Base-by-base conservation (phyloP, 1,140 invertebrate genomes). In the Heliconius hewitsoni region DNA sequence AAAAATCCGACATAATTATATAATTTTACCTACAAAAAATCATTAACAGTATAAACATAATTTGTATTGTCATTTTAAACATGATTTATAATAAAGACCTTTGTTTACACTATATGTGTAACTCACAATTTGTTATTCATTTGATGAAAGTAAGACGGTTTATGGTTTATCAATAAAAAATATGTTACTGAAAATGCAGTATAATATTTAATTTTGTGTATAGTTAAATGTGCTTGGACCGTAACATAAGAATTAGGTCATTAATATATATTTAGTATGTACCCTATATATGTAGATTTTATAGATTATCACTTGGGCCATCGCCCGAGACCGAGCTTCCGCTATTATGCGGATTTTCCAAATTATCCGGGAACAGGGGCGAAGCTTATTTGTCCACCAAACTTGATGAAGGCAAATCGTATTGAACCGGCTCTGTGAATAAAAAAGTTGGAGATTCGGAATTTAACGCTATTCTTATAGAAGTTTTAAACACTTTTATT, bases 371-470 rank as follows among this genome's bases (percentile, higher is more conserved):
- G 77, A 82, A 79, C 73, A 79, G 30, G 30, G 30, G 30, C 30
- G 34, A 37, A 37, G 6, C 34, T 79, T 82, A 79, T 82, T 79
- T 79, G 81, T 79, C 77, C 72, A 70, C 74, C 77, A 82, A 82
- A 77, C 81, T 82, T 76, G 74, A 82, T 79, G 79, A 79, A 79
- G 74, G 74, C 42, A 66, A 72, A 82, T 78, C 78, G 74, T 76
- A 34, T 79, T 70, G 79, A 80, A 73, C 52, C 73, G 66, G 66
- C 71, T 79, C 70, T 77, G 72, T 79, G 77, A 82, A 82, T 82
- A 82, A 82, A 34, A 52, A 79, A 73, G 34, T 71, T 55, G 42
- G 42, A 80, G 60, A 77, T 39, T 81, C n/a, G 42, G 23, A 70
- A 79, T 71, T 79, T 73, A 23, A 71, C 27, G 66, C 13, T 30